Evolutionary conservation across 2,888 invertebrate genomes (phyloP), one percentile per base, ranked within the genome.

Genomic region (Pecten maximus): DNA sequence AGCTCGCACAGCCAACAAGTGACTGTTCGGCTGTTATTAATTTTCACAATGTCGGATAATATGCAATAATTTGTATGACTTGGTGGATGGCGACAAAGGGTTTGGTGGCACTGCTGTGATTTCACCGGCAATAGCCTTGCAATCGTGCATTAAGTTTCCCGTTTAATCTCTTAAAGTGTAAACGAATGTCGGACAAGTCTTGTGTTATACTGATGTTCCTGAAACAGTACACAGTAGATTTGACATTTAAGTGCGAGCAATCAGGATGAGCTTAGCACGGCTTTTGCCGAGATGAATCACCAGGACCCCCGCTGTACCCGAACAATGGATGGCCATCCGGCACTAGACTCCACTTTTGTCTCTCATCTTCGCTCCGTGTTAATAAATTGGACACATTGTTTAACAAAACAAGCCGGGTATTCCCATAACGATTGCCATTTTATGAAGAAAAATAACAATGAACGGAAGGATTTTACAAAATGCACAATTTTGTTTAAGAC

Each of bases 21-120:
- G 90, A 90, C 90, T 87, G 87, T 86, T 88, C 60, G 87, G 48
- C 60, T 87, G 89, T 54, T 91, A 91, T 91, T 91, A 91, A 91
- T 91, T 91, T 89, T 89, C 40, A 87, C 91, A 89, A 89, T 91
- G 87, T 60, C 89, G 54, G 89, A 60, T 91, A 89, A 89, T 89
- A 91, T 87, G 89, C 60, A 89, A 91, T 91, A 91, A 91, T 91
- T 91, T 91, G 91, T 91, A 91, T 91, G 74, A 89, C 89, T 89
- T 91, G 88, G 87, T 87, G 50, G 91, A 54, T 87, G 87, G 87
- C 91, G 40, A 60, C 91, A 88, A 40, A 89, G 44, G 87, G 40
- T 60, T 40, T 35, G 74, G 89, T 74, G 74, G 74, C 74, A 74
- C 74, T 35, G 74, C 74, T 74, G 74, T 74, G 74, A 74, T 74